These are phyloP conservation scores for Phyto melanocephala DNA, from an alignment of 2,888 invertebrate species.

Conservation along the genomic window DNA sequence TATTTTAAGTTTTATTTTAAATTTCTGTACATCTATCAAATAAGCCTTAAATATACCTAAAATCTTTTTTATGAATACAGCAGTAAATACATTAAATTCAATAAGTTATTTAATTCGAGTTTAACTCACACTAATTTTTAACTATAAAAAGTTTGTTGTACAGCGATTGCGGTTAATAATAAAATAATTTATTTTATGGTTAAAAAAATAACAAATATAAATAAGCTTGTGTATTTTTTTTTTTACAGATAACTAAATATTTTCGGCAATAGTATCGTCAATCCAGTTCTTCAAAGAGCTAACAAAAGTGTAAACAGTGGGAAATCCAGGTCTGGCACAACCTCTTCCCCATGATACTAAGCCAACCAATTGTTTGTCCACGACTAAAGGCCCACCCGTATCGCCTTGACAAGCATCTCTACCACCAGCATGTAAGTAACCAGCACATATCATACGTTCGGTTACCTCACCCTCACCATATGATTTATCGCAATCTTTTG, in stretches of 20 bases:
- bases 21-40: no score
- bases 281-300: slow-evolving; percentile 73
- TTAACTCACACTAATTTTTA: no score
- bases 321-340: slow-evolving; percentile 78
- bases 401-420: slow-evolving; percentile 77
- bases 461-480: slow-evolving; percentile 70
- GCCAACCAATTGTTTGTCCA: slow-evolving; percentile 73
- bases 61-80: no score
- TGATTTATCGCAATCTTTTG: slow-evolving; percentile 66
- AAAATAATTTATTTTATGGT: no score
- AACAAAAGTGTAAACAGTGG: slow-evolving; percentile 79
- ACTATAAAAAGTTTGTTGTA: no score
- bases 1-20: no score
- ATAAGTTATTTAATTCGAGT: no score
- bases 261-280: slow-evolving; percentile 69
- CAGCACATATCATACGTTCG: slow-evolving; percentile 74
- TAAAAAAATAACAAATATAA: no score
- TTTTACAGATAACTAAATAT: slow-evolving; percentile 3
- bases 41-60: no score
- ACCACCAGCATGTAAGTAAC: slow-evolving; percentile 71
- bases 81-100: no score
- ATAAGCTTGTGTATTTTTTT: no score
- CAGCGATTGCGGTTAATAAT: no score
- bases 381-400: slow-evolving; percentile 76
- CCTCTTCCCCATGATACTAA: slow-evolving; percentile 80